phyloP scores from a whole-genome alignment of 2,113 vertebrate genomes.

The Aldabrachelys gigantea region DNA sequence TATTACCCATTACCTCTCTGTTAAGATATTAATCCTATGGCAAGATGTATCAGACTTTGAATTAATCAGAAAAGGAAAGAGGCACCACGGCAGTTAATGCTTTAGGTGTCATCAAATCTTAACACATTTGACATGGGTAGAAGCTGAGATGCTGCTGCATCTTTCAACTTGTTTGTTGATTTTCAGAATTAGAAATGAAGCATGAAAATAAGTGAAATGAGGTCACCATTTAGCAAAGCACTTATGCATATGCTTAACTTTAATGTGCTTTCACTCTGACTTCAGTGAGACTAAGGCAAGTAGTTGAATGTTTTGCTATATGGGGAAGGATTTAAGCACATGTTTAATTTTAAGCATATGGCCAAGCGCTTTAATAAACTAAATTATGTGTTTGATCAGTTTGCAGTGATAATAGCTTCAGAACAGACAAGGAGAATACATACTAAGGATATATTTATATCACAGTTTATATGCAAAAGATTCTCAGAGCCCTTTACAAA shows the following conservation, averaged over 20 bases:
- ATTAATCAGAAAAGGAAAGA: slow-evolving; percentile 52
- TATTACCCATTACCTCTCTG: slow-evolving; percentile 63
- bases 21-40: slow-evolving; percentile 73
- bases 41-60: slow-evolving; percentile 53
- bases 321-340: slow-evolving; percentile 41
- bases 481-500: slow-evolving; percentile 54
- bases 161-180: slow-evolving; percentile 1
- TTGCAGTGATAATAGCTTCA: slow-evolving; percentile 52
- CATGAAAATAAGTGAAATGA: slow-evolving; percentile 23
- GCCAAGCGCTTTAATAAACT: slow-evolving; percentile 30
- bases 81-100: slow-evolving; percentile 42
- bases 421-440: slow-evolving; percentile 50
- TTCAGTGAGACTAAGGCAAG: slow-evolving; percentile 42
- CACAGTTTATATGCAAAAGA: slow-evolving; percentile 35
- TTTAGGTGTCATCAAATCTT: slow-evolving; percentile 57
- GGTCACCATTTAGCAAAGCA: slow-evolving; percentile 23
- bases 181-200: slow-evolving; percentile 23
- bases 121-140: slow-evolving; percentile 35
- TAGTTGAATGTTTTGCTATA: background rate
- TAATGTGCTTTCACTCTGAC: slow-evolving; percentile 20
- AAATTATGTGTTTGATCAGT: slow-evolving; percentile 38
- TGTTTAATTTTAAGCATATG: slow-evolving; percentile 48
- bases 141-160: slow-evolving; percentile 32
- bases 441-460: slow-evolving; percentile 44
- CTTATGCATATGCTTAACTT: slow-evolving; percentile 15